Conservation (phyloP, 2,888 invertebrate species). For the Tillus elongatus region DNA sequence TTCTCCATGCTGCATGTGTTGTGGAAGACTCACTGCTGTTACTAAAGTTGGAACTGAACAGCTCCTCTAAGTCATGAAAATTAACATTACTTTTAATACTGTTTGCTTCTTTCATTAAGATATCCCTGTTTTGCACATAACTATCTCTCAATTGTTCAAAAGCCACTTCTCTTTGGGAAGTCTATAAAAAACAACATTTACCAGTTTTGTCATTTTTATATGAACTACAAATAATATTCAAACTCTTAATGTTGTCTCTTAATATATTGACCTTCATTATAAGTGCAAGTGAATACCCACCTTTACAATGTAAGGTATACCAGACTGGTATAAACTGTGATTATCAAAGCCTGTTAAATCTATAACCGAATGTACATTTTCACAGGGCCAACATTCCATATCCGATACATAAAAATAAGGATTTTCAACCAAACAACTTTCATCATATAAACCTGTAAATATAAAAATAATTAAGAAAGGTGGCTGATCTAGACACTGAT, state of each 20-base stretch:
- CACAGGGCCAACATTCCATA: slow-evolving; percentile 80
- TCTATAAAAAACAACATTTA: slow-evolving; percentile 49
- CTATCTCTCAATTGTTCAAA: slow-evolving; percentile 48
- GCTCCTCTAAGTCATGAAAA: slow-evolving; percentile 25
- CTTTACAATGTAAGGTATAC: slow-evolving; percentile 49
- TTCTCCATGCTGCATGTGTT: slow-evolving; percentile 51
- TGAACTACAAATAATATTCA: too few relatives aligned
- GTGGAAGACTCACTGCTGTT: slow-evolving; percentile 23
- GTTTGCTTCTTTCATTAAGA: slow-evolving; percentile 55
- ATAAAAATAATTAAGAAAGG: slow-evolving; percentile 8
- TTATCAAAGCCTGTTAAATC: slow-evolving; percentile 54
- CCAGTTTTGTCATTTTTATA: too few relatives aligned
- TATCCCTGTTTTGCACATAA: slow-evolving; percentile 49
- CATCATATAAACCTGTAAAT: slow-evolving; percentile 53
- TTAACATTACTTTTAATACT: slow-evolving; percentile 43
- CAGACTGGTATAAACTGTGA: slow-evolving; percentile 45
- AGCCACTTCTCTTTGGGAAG: slow-evolving; percentile 48
- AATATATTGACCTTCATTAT: too few relatives aligned
- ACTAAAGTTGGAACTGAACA: slow-evolving; percentile 21
- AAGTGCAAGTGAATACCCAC: slow-evolving; percentile 33
- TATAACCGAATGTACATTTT: slow-evolving; percentile 56
- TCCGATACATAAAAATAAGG: slow-evolving; percentile 74
- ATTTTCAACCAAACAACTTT: slow-evolving; percentile 74
- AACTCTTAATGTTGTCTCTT: too few relatives aligned
- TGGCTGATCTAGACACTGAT: too few relatives aligned